Conservation (phyloP, 2,113 vertebrate genomes). For the Dascyllus trimaculatus region DNA sequence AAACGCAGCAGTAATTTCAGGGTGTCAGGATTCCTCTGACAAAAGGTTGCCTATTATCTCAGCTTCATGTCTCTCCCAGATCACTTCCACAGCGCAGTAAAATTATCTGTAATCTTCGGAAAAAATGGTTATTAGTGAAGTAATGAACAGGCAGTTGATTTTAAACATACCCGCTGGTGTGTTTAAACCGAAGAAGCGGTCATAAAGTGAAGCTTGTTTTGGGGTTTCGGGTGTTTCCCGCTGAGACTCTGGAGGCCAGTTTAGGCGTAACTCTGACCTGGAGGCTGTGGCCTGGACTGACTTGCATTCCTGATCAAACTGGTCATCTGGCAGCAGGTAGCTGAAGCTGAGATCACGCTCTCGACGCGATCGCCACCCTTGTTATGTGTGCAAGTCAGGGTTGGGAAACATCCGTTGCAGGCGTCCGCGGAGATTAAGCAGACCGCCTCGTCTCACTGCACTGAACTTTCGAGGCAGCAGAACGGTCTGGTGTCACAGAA, state of each 20-base stretch:
- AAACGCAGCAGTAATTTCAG: too few relatives aligned
- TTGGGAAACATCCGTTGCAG: background rate
- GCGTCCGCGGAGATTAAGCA: background rate
- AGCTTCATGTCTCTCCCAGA: too few relatives aligned
- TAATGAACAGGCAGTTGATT: background rate
- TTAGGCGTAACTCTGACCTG: background rate
- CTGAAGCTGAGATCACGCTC: slow-evolving; percentile 20
- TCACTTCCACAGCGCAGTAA: too few relatives aligned
- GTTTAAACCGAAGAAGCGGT: too few relatives aligned
- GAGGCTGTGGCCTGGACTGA: background rate
- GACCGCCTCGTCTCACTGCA: background rate
- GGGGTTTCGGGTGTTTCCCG: background rate
- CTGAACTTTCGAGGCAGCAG: background rate
- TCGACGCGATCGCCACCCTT: background rate
- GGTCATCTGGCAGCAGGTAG: slow-evolving; percentile 12
- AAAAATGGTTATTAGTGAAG: background rate
- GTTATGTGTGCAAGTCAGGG: background rate
- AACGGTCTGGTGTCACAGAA: background rate
- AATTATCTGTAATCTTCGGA: background rate
- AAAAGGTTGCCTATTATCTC: too few relatives aligned
- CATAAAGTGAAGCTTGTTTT: slow-evolving; percentile 4
- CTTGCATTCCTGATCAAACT: slow-evolving; percentile 7
- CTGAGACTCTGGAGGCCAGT: background rate
- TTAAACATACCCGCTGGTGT: background rate
- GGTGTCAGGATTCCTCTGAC: too few relatives aligned